phyloP scores from a whole-genome alignment of 1,140 invertebrate genomes.

The Eupeodes corollae region DNA sequence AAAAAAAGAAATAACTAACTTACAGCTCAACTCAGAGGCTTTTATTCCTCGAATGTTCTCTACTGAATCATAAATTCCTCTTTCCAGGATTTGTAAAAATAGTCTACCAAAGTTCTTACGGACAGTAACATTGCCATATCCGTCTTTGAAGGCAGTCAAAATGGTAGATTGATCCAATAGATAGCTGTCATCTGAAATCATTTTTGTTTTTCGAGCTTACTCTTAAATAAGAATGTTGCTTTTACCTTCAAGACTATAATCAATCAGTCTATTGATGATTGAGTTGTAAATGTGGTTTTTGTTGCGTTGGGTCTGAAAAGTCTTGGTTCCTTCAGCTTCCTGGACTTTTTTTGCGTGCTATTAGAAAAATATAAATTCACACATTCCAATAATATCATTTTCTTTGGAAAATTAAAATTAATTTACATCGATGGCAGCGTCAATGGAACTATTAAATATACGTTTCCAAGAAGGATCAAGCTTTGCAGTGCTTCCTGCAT shows the following conservation, averaged over 20 bases:
- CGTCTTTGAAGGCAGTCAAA: conserved; percentile 5
- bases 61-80: conserved; percentile 5
- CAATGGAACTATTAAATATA: conserved; percentile 5
- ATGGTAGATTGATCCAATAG: conserved; percentile 4
- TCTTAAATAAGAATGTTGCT: too few species aligned
- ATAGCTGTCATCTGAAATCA: conserved; percentile 2
- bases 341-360: conserved; percentile 8
- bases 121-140: conserved; percentile 2
- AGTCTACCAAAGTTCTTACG: conserved; percentile 5
- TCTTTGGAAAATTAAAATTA: too few species aligned
- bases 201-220: too few species aligned
- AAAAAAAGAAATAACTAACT: conserved; percentile 1
- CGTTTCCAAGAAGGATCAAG: background rate
- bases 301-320: conserved; percentile 1
- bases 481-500: background rate
- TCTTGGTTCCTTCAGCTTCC: conserved; percentile 4
- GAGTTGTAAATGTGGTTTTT: conserved; percentile 7
- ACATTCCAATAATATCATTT: background rate
- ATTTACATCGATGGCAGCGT: conserved; percentile 1
- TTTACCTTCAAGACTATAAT: conserved; percentile 9
- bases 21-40: conserved; percentile 9
- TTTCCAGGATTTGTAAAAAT: conserved; percentile 6
- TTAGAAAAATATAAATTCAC: background rate
- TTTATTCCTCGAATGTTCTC: conserved; percentile 4
- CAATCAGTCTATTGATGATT: conserved; percentile 6